Base-by-base conservation (phyloP, 2,797 vertebrate species). In the Trichosurus vulpecula region DNA sequence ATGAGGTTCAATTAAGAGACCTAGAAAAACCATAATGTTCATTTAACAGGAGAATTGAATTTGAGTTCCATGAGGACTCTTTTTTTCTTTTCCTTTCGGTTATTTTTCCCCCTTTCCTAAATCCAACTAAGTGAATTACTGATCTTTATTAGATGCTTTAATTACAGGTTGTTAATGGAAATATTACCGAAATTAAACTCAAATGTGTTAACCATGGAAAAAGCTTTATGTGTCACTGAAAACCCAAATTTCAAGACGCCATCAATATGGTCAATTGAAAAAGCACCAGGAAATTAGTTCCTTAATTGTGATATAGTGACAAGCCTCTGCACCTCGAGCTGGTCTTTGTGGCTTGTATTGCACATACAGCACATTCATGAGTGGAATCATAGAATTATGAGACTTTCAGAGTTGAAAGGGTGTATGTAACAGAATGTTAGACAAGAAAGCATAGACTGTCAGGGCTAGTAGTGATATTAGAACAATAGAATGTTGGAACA, bases 141-240 rank as follows among this genome's bases (percentile, higher is more conserved):
- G 94, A 94, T 98, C 98, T 98, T 98, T 98, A 99, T 98, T 98
- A 98, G 98, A 96, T 96, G 94, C 97, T 97, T 98, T 99, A 99
- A 99, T 99, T 99, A 98, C 93, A 97, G 96, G 97, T 98, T 97
- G 96, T 98, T 99, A 98, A 98, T 98, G 98, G 98, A 98, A 98
- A 98, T 98, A 98, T 98, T 98, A 97, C 98, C 98, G 97, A 98
- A 98, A 98, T 98, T 98, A 97, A 98, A 98, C 94, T 98, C 95
- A 55, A 96, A n/a, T 97, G 95, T 94, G 96, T 98, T 98, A 97
- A 96, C 94, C 94, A 97, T 98, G 93, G 93, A 96, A 91, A 97
- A 98, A 97, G 93, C 92, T 97, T 97, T 96, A 97, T 96, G 93
- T 98, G 95, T 95, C 95, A 92, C 93, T 97, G 95, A 98, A 98